Evolutionary conservation across 2,888 invertebrate genomes (phyloP), one percentile per base, ranked within the genome.

Genomic region (Ischnus inquisitorius): DNA sequence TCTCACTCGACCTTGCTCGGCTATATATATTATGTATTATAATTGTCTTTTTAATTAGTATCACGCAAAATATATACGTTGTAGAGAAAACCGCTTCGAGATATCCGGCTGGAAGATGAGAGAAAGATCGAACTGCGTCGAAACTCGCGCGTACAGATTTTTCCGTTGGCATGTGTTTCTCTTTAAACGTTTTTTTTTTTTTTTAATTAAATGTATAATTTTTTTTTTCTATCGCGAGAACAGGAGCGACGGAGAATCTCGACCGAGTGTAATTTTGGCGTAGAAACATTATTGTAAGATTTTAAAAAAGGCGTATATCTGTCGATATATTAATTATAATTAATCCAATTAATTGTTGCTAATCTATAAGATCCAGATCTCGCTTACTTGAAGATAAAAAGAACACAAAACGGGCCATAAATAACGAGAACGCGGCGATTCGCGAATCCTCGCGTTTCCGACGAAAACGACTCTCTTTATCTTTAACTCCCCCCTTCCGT

Each of bases 271-370:
- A 67, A 77, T 83, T 83, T 71, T 62, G 57, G 71, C 51, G 74
- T 71, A 65, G 72, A 80, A 79, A 39, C 54, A 39, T 76, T 64
- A 69, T 71, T 69, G 46, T 83, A 79, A 83, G 60, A 25, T 28
- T 3, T 8, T 0, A 43, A 43, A 46, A 51, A 64, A 41, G 54
- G 62, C 64, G 68, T 81, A 85, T 87, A 85, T 87, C 83, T 88
- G 85, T 86, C 85, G 81, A 86, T 87, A 87, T 85, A 82, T 87
- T 69, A 82, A 86, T 86, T 81, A 87, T 87, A 81, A 83, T 86
- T 89, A 88, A 88, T 88, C 86, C 82, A 86, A 90, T 88, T 87
- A 65, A 90, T 87, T 88, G 86, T 90, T 90, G 86, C 86, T 89
- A 88, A 84, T 86, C 80, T 68, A 83, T 81, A 90, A 89, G 83